Base-by-base conservation (phyloP, 2,797 vertebrate genomes). In the Cuculus canorus region DNA sequence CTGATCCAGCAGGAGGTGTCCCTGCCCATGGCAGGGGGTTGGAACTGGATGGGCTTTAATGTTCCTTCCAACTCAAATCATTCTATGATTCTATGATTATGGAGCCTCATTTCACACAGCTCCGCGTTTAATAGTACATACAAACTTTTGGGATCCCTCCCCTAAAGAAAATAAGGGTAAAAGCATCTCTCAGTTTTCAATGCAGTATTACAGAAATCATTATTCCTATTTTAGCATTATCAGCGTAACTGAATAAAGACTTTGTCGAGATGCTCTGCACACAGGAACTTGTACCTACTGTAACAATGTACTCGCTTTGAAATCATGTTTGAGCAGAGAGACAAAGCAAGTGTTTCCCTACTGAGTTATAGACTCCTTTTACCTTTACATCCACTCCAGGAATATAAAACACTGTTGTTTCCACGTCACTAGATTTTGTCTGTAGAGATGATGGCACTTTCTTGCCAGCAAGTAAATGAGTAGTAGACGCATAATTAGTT, bases 331-430 rank as follows among this genome's bases (percentile, higher is more conserved):
- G 17, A 32, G 59, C 50, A 77, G 10, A 68, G 35, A 28, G 47
- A 22, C 75, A 39, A 30, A 82, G 19, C 27, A 37, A 48, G 32
- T 27, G 33, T 37, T 86, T 92, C 32, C 28, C 52, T 47, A 43
- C 11, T 22, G 53, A 75, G 48, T 52, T 66, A 35, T 3, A 48
- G 32, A 1, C 39, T 69, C 33, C 69, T 76, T 93, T 96, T 97
- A 99, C 99, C 99, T 99, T 99, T 48, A 99, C 99, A 76, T 99
- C 99, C 56, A 99, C 99, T 88, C 99, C 99, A 91, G 99, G 99
- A 97, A 99, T 99, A 96, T 99, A 99, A 94, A 99, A 99, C 47
- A 99, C 98, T 16, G 99, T 99, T 82, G 99, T 99, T 97, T 99
- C 99, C 86, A 98, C 97, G 97, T 99, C 99, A 50, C 98, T 99